Evolutionary conservation across 2,113 vertebrate species (phyloP), one percentile per base, ranked within the genome.

Genomic region (Pandion haliaetus): DNA sequence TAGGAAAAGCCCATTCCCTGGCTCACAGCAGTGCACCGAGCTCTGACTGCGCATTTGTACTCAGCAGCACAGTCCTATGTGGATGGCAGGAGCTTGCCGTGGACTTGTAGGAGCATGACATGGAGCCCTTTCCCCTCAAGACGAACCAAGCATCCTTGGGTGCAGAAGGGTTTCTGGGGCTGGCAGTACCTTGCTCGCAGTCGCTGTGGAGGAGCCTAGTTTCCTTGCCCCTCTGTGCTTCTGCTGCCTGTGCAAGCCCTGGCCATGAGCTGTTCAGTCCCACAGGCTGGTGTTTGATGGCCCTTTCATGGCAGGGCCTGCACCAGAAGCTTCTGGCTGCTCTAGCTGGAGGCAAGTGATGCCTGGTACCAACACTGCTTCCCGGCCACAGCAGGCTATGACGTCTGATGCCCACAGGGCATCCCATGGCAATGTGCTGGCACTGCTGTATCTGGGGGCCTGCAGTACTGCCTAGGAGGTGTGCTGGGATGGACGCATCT

Each of bases 11-110:
- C 32, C 38, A 25, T 86, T 83, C 34, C 19, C 72, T 78, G 36
- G 42, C 65, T 90, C 0, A 0, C 70, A 79, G 78, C 70, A 26
- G 66, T 2, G 45, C 0, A 2, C 55, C 1, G 16, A 67, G 18
- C 85, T 82, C 55, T 58, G 29, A 10, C 44, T 58, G 74, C 52
- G 59, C 70, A 4, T 49, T 17, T 67, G 14, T 50, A 4, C 29
- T 72, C 11, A 1, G 52, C 89, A 77, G 25, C 45, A 20, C 69
- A 17, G 74, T 49, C 92, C 40, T 88, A 0, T 17, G 21, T 31
- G 72, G 25, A 8, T 61, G 73, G 44, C 50, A 52, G 80, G 69
- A 93, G 47, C 47, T 87, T 85, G 59, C 45, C 2, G 2, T 49
- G 66, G 57, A 12, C 42, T 74, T 54, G 8, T 1, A 38, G 34